These are phyloP conservation scores for Zoanthus sociatus DNA, from an alignment of 92 coral and sea anemone species.

Conservation along the genomic window DNA sequence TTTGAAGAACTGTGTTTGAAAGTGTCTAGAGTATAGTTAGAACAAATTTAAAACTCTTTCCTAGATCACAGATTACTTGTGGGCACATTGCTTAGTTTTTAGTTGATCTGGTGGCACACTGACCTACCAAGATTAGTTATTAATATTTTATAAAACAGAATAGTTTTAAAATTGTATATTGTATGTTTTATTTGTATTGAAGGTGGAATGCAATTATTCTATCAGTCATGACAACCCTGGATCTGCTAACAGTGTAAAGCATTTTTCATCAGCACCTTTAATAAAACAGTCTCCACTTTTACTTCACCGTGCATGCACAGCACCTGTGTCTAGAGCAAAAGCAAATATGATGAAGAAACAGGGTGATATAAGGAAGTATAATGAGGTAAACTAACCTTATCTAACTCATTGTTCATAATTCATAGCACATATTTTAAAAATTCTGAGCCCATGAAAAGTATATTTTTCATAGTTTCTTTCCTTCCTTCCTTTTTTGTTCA, in stretches of 20 bases:
- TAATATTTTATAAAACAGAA: not conserved
- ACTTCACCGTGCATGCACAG: constrained; percentile 58
- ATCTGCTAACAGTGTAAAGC: not conserved
- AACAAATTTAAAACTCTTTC: too few species aligned
- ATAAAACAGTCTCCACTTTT: constrained; percentile 22
- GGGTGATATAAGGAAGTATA: constrained; percentile 56
- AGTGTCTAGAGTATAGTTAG: too few species aligned
- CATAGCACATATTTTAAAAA: too few species aligned
- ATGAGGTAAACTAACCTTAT: not conserved
- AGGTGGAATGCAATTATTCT: not conserved
- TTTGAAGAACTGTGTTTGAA: too few species aligned
- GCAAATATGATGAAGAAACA: constrained; percentile 60
- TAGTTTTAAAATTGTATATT: not conserved
- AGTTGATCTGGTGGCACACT: too few species aligned
- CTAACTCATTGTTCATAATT: too few species aligned
- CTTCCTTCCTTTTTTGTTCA: too few species aligned
- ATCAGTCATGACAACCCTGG: constrained; percentile 5
- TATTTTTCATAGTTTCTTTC: too few species aligned
- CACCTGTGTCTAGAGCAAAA: constrained; percentile 71
- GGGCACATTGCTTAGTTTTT: too few species aligned
- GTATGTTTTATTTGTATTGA: not conserved
- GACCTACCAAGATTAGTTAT: not conserved
- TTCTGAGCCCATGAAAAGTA: too few species aligned
- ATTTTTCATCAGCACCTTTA: not conserved
- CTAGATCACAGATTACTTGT: too few species aligned